Base-by-base conservation (phyloP, 2,797 vertebrate species). In the Helostoma temminkii region DNA sequence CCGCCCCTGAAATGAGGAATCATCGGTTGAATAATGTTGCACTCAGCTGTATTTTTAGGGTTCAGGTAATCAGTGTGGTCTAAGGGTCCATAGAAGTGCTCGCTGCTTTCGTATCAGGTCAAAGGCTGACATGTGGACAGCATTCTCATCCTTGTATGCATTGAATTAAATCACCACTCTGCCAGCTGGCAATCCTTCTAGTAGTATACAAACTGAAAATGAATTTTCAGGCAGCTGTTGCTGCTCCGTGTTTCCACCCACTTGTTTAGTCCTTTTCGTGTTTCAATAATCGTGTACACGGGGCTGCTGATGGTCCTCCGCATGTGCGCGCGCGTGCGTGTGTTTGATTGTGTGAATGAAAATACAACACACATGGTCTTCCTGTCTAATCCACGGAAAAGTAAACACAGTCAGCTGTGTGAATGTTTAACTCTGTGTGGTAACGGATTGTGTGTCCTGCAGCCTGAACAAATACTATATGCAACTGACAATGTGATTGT, bases 391-490 rank as follows among this genome's bases (percentile, higher is more conserved):
- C 50, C 47, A 46, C 16, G 54, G 80, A 70, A 82, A 75, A 59
- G 58, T 57, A 67, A 84, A 79, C 83, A 84, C 54, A 36, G 25
- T 57, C 14, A 45, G 46, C 57, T 49, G 41, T 65, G 64, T 75
- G 28, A 69, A 42, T 79, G 68, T 72, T 76, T 75, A 71, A 74
- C 73, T 64, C 64, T 46, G n/a, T 45, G 60, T 62, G 58, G 55
- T 61, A 71, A 61, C 21, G 26, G 34, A 69, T 57, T 81, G 56
- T 74, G 71, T 82, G 45, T 71, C 39, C 48, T 63, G 45, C 15
- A 60, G 15, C 64, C 53, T 12, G 15, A 75, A 43, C 36, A 62
- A 32, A 58, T 28, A 25, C 9, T 14, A 7, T 12, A 7, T 43
- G n/a, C n/a, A 50, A 25, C 11, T 7, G 3, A 22, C 5, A 24